Evolutionary conservation across 2,888 invertebrate species (phyloP).

Genomic region (Bruchidius siliquastri): DNA sequence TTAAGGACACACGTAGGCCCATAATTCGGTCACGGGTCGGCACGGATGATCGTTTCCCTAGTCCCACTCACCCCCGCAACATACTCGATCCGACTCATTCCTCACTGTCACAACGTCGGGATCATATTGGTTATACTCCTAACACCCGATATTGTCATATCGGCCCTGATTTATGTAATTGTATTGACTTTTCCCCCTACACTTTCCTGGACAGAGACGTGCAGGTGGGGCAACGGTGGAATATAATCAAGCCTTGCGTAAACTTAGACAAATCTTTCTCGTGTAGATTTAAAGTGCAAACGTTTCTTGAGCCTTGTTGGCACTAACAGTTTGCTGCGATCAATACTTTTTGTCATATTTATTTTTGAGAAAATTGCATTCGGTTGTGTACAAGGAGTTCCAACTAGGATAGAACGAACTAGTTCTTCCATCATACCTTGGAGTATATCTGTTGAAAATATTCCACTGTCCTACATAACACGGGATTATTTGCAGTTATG

Average conservation of each 20-base stretch:
- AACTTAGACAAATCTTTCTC: too few species aligned
- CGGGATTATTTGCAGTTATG: too few species aligned
- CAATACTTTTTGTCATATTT: too few species aligned
- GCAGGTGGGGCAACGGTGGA: background rate
- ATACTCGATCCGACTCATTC: constrained; percentile 21
- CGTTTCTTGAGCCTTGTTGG: too few species aligned
- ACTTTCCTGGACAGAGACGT: constrained; percentile 6
- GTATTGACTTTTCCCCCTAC: constrained; percentile 41
- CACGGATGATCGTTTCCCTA: constrained; percentile 18
- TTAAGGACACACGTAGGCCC: constrained; percentile 30
- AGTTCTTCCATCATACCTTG: too few species aligned
- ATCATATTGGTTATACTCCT: constrained; percentile 44
- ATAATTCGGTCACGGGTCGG: constrained; percentile 35
- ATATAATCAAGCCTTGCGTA: background rate
- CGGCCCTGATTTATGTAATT: constrained; percentile 47
- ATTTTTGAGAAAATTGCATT: too few species aligned
- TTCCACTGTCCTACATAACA: too few species aligned
- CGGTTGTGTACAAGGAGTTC: too few species aligned
- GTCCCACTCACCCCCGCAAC: constrained; percentile 10
- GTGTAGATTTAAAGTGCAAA: too few species aligned
- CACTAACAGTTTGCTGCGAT: too few species aligned
- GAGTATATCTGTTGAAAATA: too few species aligned
- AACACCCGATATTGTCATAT: constrained; percentile 45
- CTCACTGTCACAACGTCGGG: constrained; percentile 34
- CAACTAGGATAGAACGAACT: too few species aligned